Evolutionary conservation across 1,140 invertebrate genomes (phyloP).

Genomic region (Drosophila lowei): DNA sequence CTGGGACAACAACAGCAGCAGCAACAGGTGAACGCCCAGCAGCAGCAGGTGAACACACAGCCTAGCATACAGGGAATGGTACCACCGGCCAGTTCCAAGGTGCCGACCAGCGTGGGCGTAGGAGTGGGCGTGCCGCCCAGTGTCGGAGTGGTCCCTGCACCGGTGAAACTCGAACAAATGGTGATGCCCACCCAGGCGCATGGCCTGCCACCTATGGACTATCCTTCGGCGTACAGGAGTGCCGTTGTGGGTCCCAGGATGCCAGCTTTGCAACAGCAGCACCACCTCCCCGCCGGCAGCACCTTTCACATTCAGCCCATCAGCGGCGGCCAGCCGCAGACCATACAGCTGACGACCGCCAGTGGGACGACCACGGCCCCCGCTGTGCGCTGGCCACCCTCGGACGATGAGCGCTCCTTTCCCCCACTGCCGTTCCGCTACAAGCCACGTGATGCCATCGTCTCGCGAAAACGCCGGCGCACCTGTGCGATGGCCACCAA

Average conservation of each 20-base stretch:
- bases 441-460: conserved; percentile 83
- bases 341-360: conserved; percentile 66
- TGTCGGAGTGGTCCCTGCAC: too few relatives aligned
- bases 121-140: too few relatives aligned
- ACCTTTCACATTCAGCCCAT: conserved; percentile 68
- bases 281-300: conserved; percentile 15
- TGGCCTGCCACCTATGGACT: too few relatives aligned
- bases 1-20: neutral
- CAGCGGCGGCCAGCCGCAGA: conserved; percentile 58
- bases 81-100: too few relatives aligned
- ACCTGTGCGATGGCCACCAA: conserved; percentile 74
- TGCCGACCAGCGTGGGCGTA: too few relatives aligned
- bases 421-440: conserved; percentile 88
- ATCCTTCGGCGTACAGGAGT: too few relatives aligned
- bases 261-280: neutral
- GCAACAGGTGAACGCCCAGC: conserved; percentile 76
- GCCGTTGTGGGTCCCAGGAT: too few relatives aligned
- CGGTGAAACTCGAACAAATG: too few relatives aligned
- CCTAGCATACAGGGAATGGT: neutral
- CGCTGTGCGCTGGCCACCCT: conserved; percentile 67
- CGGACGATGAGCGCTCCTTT: conserved; percentile 88
- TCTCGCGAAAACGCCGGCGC: conserved; percentile 83
- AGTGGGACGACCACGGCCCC: conserved; percentile 72
- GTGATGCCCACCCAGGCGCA: too few relatives aligned
- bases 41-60: conserved; percentile 53